Evolutionary conservation across 2,888 invertebrate species (phyloP), one percentile per base, ranked within the genome.

Genomic region (Cyclophora albipunctata): DNA sequence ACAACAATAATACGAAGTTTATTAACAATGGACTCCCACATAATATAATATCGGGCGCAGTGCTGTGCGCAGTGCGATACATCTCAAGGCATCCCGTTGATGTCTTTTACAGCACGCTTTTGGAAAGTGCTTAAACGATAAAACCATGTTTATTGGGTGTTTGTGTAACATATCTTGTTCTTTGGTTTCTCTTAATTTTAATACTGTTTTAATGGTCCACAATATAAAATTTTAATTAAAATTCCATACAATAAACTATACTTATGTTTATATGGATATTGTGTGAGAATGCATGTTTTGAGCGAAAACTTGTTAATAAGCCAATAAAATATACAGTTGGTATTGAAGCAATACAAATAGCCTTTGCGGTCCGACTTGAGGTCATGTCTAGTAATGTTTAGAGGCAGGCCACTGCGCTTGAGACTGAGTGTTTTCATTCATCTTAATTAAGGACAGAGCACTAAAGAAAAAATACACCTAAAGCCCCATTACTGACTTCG

Each of bases 81-180:
- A 58, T 45, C 51, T 33, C 40, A 34, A 46, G 44, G 55, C 69
- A 78, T 75, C 82, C 71, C 86, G 86, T 86, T 86, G 84, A 86
- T 81, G 84, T 86, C 82, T 85, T 87, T 84, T 83, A 74, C 81
- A 82, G 75, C 72, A 77, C 78, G 71, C 74, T 76, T 80, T 81
- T 83, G 78, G 81, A 82, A 84, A 81, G 81, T 79, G 75, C 71
- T 73, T 68, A 60, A 64, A 71, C 72, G 72, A 71, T 73, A 73
- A 73, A 73, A 73, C 64, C 71, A 67, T 73, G 71, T 78, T 73
- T 68, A 73, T 67, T 72, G 65, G 65, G 61, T 71, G 69, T 78
- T 76, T 77, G 64, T 67, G 64, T 67, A 66, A 64, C 57, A 66
- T 65, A 63, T 68, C 65, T 64, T 66, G 64, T 64, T 66, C 51